Conservation (phyloP, 2,113 vertebrate species). For the Myrmecophaga tridactyla region DNA sequence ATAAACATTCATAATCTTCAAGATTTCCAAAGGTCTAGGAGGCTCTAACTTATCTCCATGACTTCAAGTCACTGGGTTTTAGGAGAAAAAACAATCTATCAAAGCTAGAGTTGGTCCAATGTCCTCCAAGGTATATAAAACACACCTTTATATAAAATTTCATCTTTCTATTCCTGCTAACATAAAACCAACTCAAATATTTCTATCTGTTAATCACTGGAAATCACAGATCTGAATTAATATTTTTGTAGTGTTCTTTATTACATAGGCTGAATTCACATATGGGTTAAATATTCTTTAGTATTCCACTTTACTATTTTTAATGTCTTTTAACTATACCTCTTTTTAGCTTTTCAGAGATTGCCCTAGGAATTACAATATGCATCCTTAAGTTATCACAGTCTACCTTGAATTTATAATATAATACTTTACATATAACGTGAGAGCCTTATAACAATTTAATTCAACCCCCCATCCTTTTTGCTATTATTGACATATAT, state of each 20-base stretch:
- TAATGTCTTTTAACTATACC: too few species aligned
- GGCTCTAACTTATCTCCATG: neutral
- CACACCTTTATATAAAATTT: conserved; percentile 21
- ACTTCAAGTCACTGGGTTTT: neutral
- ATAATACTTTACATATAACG: too few species aligned
- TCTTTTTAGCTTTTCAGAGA: too few species aligned
- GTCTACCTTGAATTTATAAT: too few species aligned
- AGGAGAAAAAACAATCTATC: neutral
- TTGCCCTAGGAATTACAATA: too few species aligned
- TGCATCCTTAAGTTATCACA: too few species aligned
- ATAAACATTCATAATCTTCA: neutral
- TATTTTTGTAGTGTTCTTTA: neutral
- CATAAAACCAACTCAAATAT: conserved; percentile 46
- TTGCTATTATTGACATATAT: too few species aligned
- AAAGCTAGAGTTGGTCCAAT: neutral
- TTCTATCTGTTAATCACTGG: neutral
- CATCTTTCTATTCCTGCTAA: conserved; percentile 1
- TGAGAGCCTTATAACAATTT: too few species aligned
- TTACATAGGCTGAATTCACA: conserved; percentile 90
- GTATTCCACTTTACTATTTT: too few species aligned
- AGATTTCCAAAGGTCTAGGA: neutral
- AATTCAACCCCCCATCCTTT: too few species aligned
- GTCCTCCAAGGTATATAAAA: neutral
- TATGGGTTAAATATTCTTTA: too few species aligned
- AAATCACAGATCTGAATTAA: conserved; percentile 60